Base-by-base conservation (phyloP, 1,140 invertebrate species). In the Calliphora vicina region DNA sequence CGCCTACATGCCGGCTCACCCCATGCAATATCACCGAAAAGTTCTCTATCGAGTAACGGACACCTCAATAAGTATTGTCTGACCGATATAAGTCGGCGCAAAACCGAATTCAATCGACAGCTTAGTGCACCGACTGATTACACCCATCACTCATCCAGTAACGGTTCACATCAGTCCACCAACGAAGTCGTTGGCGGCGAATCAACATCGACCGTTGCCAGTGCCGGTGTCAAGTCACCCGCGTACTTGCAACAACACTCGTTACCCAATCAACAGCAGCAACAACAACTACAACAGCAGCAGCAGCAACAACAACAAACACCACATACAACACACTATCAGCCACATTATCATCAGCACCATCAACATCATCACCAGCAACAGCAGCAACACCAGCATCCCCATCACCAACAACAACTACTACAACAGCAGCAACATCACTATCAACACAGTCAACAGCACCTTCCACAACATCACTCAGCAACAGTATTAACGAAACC, bases 51-150 rank as follows among this genome's bases (percentile, higher is more conserved):
- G 76, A 90, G 89, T 86, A 90, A 89, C 87, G 88, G 88, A 5
- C 89, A 90, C 82, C 84, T 90, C 80, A 90, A 90, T 83, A 90
- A 90, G 81, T 86, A 89, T 84, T 89, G 89, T 84, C 85, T 90
- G 29, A 90, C 89, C 50, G 89, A 90, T 84, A 82, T 90, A 35
- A 90, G 86, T 35, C 87, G 88, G n/a, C 89, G 89, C 84, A 90
- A 91, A 85, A 87, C 88, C 82, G 89, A 90, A 72, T 90, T 90
- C 83, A 90, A 90, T 88, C 89, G 89, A 81, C 89, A 90, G 86
- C 85, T 90, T 27, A 90, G 89, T 83, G 89, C 89, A 0, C 89
- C 89, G 35, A 89, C 87, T 35, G 87, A 90, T 82, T 90, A 87
- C 67, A 89, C 88, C 12, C 86, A 86, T 61, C 86, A 86, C 57